These are phyloP conservation scores for Theristus sp. DNA, from an alignment of 2,888 invertebrate species.

Conservation along the genomic window DNA sequence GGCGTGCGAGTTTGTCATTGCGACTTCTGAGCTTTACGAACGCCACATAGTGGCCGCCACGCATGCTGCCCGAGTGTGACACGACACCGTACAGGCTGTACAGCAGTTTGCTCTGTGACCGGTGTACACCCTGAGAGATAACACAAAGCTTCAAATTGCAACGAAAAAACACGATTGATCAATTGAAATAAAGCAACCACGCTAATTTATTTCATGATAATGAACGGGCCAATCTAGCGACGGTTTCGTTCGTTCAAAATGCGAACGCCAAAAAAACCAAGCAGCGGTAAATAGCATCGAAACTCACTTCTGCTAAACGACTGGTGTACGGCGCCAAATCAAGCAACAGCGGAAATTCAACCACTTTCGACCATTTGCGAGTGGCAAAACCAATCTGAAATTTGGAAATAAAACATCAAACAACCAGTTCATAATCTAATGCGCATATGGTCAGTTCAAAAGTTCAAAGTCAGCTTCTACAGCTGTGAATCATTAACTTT, in stretches of 20 bases:
- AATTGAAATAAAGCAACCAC: too few species aligned
- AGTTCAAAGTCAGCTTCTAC: not conserved
- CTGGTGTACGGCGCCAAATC: slow-evolving; percentile 57
- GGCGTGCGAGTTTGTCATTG: not conserved
- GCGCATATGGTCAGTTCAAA: not conserved
- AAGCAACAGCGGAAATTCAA: slow-evolving; percentile 62
- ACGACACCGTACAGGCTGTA: slow-evolving; percentile 87
- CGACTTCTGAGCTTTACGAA: slow-evolving; percentile 57
- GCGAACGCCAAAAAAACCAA: too few species aligned
- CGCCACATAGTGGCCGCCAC: slow-evolving; percentile 77
- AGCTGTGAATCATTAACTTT: too few species aligned
- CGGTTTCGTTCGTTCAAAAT: too few species aligned
- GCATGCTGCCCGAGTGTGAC: slow-evolving; percentile 75
- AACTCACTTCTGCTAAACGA: not conserved
- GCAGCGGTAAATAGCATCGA: too few species aligned
- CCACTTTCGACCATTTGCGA: slow-evolving; percentile 63
- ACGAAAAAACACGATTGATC: not conserved
- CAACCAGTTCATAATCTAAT: too few species aligned
- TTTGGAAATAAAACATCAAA: too few species aligned
- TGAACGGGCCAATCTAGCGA: too few species aligned
- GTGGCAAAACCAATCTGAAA: slow-evolving; percentile 40
- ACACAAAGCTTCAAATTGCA: not conserved
- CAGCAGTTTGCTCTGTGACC: slow-evolving; percentile 35
- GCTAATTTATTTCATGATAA: too few species aligned
- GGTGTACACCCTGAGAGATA: not conserved